Percentiles rank a stretch among this genome's conserved stretches.
These are phyloP conservation scores for Drosophila takahashii DNA, from an alignment of 1,140 invertebrate species.

Conservation along the genomic window DNA sequence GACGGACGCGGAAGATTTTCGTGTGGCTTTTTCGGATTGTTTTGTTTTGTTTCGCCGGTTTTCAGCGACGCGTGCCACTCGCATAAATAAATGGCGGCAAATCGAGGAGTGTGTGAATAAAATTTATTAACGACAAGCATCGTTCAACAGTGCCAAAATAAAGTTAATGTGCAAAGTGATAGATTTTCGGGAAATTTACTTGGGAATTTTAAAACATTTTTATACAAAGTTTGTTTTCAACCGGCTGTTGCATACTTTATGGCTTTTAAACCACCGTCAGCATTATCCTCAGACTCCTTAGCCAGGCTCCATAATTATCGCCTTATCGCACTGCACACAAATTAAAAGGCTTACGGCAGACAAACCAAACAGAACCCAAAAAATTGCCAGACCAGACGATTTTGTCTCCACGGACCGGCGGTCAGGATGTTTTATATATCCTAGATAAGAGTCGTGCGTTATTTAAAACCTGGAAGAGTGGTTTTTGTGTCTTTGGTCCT, in stretches of 20 bases:
- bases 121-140: conserved; percentile 9
- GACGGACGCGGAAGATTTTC: background rate
- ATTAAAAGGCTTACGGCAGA: conserved; percentile 63
- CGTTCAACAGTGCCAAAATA: conserved; percentile 22
- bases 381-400: conserved; percentile 27
- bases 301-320: conserved; percentile 55
- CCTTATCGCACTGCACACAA: conserved; percentile 66
- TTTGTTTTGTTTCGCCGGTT: conserved; percentile 30
- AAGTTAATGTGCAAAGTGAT: conserved; percentile 28
- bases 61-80: conserved; percentile 25
- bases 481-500: background rate
- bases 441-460: conserved; percentile 55
- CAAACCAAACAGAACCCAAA: conserved; percentile 14
- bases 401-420: conserved; percentile 46
- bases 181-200: conserved; percentile 5
- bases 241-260: conserved; percentile 49
- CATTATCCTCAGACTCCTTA: background rate
- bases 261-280: conserved; percentile 13
- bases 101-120: conserved; percentile 19
- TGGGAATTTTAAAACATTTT: background rate
- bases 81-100: conserved; percentile 55
- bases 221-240: conserved; percentile 18
- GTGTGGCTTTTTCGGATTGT: conserved; percentile 11
- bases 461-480: conserved; percentile 23
- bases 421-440: conserved; percentile 42